phyloP scores from a whole-genome alignment of 2,888 invertebrate species.

The Andrena camellia region DNA sequence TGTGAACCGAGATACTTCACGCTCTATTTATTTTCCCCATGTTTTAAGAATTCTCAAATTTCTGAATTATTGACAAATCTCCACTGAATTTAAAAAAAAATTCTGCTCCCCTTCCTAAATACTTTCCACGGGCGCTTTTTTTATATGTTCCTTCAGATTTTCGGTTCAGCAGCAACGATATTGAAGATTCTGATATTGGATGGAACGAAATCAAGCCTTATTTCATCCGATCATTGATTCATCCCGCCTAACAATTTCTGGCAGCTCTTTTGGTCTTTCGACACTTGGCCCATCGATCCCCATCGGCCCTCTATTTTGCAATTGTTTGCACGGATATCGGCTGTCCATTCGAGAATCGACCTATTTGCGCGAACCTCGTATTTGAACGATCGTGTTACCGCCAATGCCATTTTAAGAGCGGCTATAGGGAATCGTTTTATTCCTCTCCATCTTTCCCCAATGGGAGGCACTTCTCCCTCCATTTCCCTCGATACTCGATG shows the following conservation, averaged over 20 bases:
- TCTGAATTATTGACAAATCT: neutral
- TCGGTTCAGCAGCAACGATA: neutral
- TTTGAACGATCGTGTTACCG: constrained; percentile 19
- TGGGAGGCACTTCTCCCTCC: neutral
- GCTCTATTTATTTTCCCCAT: neutral
- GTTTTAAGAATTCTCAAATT: neutral
- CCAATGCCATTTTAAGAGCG: neutral
- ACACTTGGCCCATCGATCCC: constrained; percentile 49
- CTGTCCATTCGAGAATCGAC: constrained; percentile 35
- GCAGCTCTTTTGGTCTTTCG: constrained; percentile 46
- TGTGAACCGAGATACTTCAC: neutral
- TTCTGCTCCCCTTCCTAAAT: too few relatives aligned
- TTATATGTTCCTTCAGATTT: neutral
- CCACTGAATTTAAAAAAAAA: too few relatives aligned
- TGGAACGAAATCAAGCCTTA: neutral
- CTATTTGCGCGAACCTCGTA: constrained; percentile 32
- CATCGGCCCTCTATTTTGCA: constrained; percentile 45
- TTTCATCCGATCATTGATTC: constrained; percentile 29
- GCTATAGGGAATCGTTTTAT: neutral
- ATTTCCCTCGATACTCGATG: neutral
- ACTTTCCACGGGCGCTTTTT: neutral
- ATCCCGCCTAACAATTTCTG: constrained; percentile 40
- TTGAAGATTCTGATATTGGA: neutral
- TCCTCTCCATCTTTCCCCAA: neutral
- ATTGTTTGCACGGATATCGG: constrained; percentile 46